Conservation (phyloP, 2,113 vertebrate genomes). For the Cynocephalus volans region DNA sequence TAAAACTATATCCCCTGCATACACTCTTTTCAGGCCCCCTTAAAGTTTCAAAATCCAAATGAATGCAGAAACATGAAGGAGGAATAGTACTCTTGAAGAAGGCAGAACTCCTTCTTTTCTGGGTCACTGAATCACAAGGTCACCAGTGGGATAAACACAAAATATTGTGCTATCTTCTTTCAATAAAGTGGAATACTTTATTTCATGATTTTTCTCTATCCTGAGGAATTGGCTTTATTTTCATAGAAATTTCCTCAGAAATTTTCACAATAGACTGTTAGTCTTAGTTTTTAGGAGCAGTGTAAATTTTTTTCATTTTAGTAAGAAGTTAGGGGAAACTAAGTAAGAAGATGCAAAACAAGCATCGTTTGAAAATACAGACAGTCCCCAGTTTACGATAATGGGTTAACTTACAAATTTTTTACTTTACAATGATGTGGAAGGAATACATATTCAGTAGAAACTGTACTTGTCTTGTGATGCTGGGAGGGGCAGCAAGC, state of each 20-base stretch:
- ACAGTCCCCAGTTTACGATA: too few species aligned
- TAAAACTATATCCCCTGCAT: not conserved
- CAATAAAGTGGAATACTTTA: too few species aligned
- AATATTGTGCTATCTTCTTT: too few species aligned
- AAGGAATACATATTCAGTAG: too few species aligned
- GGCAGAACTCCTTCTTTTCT: not conserved
- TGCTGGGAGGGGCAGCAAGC: too few species aligned
- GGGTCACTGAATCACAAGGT: not conserved
- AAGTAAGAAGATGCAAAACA: not conserved
- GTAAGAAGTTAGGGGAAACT: not conserved
- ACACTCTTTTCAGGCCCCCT: not conserved
- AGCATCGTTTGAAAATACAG: constrained; percentile 11
- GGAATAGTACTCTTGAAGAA: not conserved
- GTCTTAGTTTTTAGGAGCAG: not conserved
- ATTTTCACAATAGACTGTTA: not conserved
- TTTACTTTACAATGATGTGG: too few species aligned
- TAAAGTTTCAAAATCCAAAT: not conserved
- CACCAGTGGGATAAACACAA: fast-evolving
- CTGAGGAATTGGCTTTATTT: constrained; percentile 1
- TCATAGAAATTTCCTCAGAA: not conserved
- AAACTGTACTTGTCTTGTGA: too few species aligned
- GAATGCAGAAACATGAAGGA: not conserved
- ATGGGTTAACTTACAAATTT: too few species aligned
- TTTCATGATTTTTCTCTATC: not conserved
- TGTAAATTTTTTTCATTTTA: not conserved